Conservation (phyloP, 1,140 invertebrate genomes). For the Amphibalanus amphitrite region DNA sequence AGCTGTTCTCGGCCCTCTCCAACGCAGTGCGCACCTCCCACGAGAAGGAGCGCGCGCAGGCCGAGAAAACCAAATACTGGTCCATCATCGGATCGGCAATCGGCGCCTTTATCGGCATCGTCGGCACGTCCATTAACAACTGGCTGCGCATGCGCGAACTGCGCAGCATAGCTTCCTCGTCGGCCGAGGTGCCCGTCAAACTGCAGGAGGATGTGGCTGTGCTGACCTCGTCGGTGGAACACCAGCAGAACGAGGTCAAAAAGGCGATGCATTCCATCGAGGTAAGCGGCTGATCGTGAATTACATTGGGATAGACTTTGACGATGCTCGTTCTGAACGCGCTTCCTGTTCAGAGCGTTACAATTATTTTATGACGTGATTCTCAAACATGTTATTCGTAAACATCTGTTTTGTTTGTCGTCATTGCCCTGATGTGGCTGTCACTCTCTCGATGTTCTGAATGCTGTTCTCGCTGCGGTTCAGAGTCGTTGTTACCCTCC, state of each 20-base stretch:
- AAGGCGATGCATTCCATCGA: background rate
- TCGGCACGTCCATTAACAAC: constrained; percentile 42
- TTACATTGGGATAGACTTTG: too few species aligned
- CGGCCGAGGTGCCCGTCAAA: constrained; percentile 20
- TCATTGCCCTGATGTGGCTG: too few species aligned
- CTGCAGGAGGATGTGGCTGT: constrained; percentile 17
- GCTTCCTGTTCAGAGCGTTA: too few species aligned
- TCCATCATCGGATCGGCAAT: constrained; percentile 50
- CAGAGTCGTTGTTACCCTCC: too few species aligned
- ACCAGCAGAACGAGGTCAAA: constrained; percentile 20
- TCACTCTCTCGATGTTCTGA: too few species aligned
- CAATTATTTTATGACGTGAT: too few species aligned
- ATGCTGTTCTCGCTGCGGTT: too few species aligned
- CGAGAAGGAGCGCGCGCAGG: constrained; percentile 50
- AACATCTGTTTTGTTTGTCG: too few species aligned
- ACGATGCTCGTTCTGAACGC: too few species aligned
- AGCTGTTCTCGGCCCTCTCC: constrained; percentile 44
- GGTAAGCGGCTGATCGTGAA: background rate
- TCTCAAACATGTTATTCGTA: too few species aligned
- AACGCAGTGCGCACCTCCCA: constrained; percentile 48
- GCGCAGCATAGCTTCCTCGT: constrained; percentile 31
- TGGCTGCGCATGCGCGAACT: constrained; percentile 45
- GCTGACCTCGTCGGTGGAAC: constrained; percentile 18
- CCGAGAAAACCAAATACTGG: constrained; percentile 59
- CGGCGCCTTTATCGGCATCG: constrained; percentile 45